Base-by-base conservation (phyloP, 30 jellyfish, hydroid and myxozoan genomes). In the Morbakka virulenta region DNA sequence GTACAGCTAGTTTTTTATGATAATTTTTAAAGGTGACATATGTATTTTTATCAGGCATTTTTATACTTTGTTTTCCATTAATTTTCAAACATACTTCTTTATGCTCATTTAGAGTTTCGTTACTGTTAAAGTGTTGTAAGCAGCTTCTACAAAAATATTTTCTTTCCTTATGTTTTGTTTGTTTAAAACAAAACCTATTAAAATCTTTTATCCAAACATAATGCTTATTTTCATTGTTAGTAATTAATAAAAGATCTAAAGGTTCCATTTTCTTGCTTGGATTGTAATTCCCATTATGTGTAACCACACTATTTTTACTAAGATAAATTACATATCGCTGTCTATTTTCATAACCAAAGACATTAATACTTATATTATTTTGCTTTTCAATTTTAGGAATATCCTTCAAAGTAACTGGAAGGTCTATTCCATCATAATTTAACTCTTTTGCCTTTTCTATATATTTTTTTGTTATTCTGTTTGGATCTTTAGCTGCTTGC, bases 391-490 rank as follows among this genome's bases (percentile, higher is more conserved):
- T 53, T 53, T 69, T 69, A 24, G 47, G 24, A 12, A 22, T 24
- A 1, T 81, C 80, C 62, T 81, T 70, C 72, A 34, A 52, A 2
- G 33, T n/a, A 3, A 51, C 64, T 69, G 86, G 93, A 61, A 81
- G 71, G 1, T 31, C 76, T 22, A 81, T 81, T 62, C 87, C 93
- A 4, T 79, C n/a, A 31, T 53, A 81, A 57, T 81, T 69, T 29
- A 81, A 32, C 30, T 81, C 62, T 12, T 71, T 65, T 36, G 47
- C 63, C 29, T 25, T 48, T 57, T 50, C 77, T 29, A 33, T 74
- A 53, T 74, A 76, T 52, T 66, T 30, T 28, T 51, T 74, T 68
- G 57, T 74, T 29, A 62, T 36, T 49, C 89, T 17, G 31, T 77
- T 71, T n/a, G n/a, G n/a, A n/a, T n/a, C n/a, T n/a, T n/a, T n/a